These are phyloP conservation scores for Hyaena hyaena DNA, from an alignment of 2,113 vertebrate genomes.

Conservation along the genomic window DNA sequence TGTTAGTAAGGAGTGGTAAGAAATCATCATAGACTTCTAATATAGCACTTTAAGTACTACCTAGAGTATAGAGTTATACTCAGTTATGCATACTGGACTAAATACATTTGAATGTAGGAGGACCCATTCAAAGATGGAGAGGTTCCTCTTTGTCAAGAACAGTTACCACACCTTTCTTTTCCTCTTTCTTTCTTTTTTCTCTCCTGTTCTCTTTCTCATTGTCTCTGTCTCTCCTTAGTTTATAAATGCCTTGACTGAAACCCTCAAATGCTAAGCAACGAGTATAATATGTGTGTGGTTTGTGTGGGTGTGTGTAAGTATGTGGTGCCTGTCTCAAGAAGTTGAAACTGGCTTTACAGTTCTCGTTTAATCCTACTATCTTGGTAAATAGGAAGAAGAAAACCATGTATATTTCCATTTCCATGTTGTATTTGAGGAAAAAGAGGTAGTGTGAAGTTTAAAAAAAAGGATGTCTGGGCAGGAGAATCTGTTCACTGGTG, in stretches of 20 bases:
- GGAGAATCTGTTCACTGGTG: background rate
- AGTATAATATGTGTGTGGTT: background rate
- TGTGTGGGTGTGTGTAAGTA: background rate
- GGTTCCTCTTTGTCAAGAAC: background rate
- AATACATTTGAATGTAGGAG: background rate
- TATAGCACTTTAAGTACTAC: background rate
- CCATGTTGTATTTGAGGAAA: background rate
- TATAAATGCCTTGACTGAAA: background rate
- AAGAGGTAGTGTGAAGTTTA: background rate
- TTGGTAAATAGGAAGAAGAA: background rate
- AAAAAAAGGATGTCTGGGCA: background rate
- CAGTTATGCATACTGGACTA: background rate
- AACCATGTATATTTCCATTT: background rate
- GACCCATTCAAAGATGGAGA: background rate
- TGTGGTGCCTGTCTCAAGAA: background rate
- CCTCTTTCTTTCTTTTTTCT: background rate
- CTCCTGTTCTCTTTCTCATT: background rate
- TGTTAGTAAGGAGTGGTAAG: background rate
- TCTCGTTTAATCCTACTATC: background rate
- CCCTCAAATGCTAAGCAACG: background rate
- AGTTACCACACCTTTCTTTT: background rate
- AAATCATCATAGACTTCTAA: background rate
- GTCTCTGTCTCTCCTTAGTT: background rate
- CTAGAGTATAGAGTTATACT: background rate
- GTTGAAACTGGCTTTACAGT: background rate